Conservation (phyloP, 1,140 invertebrate species). For the Manduca sexta region DNA sequence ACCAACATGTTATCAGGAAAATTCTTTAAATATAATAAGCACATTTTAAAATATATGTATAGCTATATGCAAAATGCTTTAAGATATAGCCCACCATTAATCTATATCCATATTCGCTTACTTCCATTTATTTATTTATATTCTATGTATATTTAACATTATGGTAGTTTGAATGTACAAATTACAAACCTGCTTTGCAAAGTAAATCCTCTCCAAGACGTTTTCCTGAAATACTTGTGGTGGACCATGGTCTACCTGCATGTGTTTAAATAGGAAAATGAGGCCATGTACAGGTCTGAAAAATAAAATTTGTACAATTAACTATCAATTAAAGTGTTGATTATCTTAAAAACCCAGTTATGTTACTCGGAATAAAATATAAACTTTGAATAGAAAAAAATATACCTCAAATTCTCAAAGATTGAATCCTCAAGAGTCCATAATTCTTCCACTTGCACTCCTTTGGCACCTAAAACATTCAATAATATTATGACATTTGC, state of each 20-base stretch:
- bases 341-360: too few species aligned
- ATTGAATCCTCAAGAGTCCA: constrained; percentile 94
- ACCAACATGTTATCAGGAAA: constrained; percentile 11
- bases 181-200: constrained; percentile 93
- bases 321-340: background rate
- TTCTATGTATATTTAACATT: background rate
- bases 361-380: background rate
- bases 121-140: too few species aligned
- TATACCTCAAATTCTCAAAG: constrained; percentile 92
- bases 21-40: too few species aligned
- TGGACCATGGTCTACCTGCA: constrained; percentile 89
- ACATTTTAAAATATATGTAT: constrained; percentile 6
- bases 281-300: constrained; percentile 95
- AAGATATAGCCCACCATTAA: too few species aligned
- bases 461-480: constrained; percentile 81
- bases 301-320: constrained; percentile 25
- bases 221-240: constrained; percentile 88
- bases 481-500: too few species aligned
- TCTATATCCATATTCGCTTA: too few species aligned
- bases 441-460: constrained; percentile 91
- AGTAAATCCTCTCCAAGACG: constrained; percentile 93
- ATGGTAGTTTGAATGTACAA: background rate
- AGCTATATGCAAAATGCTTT: too few species aligned
- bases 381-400: constrained; percentile 9
- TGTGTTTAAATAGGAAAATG: constrained; percentile 99